Evolutionary conservation across 2,888 invertebrate genomes (phyloP), one percentile per base, ranked within the genome.

Genomic region (Xanthia togata): DNA sequence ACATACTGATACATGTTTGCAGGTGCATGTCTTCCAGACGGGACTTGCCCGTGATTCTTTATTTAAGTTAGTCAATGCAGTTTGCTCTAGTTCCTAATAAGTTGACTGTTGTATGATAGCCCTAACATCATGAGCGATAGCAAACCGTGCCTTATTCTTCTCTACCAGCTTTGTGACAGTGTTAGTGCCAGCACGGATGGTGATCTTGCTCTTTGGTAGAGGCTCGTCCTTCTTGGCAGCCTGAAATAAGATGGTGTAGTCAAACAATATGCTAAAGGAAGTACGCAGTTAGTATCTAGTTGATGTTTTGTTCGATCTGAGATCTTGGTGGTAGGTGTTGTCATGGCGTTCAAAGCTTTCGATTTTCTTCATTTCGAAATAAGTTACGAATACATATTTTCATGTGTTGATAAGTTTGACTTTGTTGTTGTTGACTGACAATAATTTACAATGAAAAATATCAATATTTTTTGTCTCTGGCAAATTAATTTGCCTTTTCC

Each of bases 71-170:
- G 17, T 41, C 14, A 64, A 41, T 26, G 44, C 44, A 12, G 1
- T 65, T 44, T 44, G 2, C 20, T 65, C 20, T 14, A 12, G 44
- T 44, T 44, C 14, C 11, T 44, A 11, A 38, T 41, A 17, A 26
- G 11, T 64, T 20, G 1, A 64, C 6, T 41, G 6, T 17, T n/a
- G 99, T 98, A 53, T 99, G 99, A 94, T 99, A n/a, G n/a, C n/a
- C n/a, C n/a, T 99, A 55, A 99, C 99, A 97, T 99, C 99, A 93
- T 99, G 99, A 74, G 99, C 99, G 91, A 99, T 99, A 89, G 99
- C 98, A 26, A 99, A 97, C 94, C 99, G 99, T 55, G 99, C 99
- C 96, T 99, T 99, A 97, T 99, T 99, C 97, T 99, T 99, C 95
- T 99, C 99, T 14, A 99, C 98, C 87, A 99, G 97, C 89, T 98